Conservation (phyloP, 2,797 vertebrate genomes). For the Oreonectes daqikongensis region DNA sequence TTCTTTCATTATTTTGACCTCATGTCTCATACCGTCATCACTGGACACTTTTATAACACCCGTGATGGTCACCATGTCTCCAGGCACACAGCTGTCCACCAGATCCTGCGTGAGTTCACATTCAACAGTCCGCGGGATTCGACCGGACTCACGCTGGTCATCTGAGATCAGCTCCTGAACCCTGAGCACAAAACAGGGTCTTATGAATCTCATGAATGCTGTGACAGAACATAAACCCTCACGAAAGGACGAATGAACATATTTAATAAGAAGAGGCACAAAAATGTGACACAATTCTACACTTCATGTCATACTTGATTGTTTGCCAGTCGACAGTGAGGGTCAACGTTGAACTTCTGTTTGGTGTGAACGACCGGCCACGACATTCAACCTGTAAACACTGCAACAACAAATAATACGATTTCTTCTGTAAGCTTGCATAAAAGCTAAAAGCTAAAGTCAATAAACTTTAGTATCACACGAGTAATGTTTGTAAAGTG, state of each 20-base stretch:
- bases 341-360: constrained; percentile 87
- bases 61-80: constrained; percentile 89
- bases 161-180: constrained; percentile 92
- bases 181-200: constrained; percentile 70
- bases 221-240: no score
- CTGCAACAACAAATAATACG: constrained; percentile 71
- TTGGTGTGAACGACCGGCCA: constrained; percentile 81
- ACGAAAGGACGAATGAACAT: no score
- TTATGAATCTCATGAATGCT: no score
- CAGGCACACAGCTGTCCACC: constrained; percentile 94
- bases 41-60: constrained; percentile 90
- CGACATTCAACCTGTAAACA: constrained; percentile 85
- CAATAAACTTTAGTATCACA: neutral
- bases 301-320: constrained; percentile 88
- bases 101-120: constrained; percentile 93
- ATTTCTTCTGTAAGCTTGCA: neutral
- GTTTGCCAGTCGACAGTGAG: constrained; percentile 95
- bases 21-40: constrained; percentile 80
- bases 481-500: neutral
- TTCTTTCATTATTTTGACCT: no score
- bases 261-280: no score
- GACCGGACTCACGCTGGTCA: constrained; percentile 90
- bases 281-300: neutral
- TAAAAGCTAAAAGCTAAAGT: neutral
- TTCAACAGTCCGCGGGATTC: constrained; percentile 94